A percentile compares a stretch with the other conserved stretches of the same genome.
Evolutionary conservation across 2,888 invertebrate species (phyloP).

Genomic region (Meghimatium bilineatum): DNA sequence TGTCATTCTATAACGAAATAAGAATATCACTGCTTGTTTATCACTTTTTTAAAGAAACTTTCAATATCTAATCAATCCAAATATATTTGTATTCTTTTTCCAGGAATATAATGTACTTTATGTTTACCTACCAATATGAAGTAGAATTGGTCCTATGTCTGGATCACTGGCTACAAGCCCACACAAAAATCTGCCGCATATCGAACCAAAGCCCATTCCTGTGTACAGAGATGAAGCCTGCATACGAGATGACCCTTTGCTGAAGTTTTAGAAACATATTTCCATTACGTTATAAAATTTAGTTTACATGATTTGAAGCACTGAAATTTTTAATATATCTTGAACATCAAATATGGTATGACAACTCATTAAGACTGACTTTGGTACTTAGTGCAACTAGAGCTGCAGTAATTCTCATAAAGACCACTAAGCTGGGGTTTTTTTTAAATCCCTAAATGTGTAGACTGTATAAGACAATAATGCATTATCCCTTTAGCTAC

Average conservation of each 20-base stretch:
- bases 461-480: too few species aligned
- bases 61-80: not conserved
- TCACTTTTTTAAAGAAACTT: too few species aligned
- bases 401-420: too few species aligned
- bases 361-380: not conserved
- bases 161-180: constrained; percentile 47
- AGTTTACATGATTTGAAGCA: not conserved
- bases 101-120: not conserved
- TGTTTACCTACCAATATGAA: constrained; percentile 45
- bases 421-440: too few species aligned
- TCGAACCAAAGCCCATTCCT: constrained; percentile 46
- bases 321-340: not conserved
- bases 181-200: constrained; percentile 43
- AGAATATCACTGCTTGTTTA: too few species aligned
- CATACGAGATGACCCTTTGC: constrained; percentile 31
- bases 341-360: not conserved
- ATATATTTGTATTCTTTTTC: not conserved
- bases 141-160: constrained; percentile 40
- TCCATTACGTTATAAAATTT: not conserved
- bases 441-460: too few species aligned
- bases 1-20: too few species aligned
- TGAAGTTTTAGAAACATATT: not conserved
- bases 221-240: constrained; percentile 47
- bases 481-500: too few species aligned
- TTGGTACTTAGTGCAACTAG: too few species aligned